Evolutionary conservation across 2,888 invertebrate species (phyloP), one percentile per base, ranked within the genome.

Genomic region (Oligia fasciuncula): DNA sequence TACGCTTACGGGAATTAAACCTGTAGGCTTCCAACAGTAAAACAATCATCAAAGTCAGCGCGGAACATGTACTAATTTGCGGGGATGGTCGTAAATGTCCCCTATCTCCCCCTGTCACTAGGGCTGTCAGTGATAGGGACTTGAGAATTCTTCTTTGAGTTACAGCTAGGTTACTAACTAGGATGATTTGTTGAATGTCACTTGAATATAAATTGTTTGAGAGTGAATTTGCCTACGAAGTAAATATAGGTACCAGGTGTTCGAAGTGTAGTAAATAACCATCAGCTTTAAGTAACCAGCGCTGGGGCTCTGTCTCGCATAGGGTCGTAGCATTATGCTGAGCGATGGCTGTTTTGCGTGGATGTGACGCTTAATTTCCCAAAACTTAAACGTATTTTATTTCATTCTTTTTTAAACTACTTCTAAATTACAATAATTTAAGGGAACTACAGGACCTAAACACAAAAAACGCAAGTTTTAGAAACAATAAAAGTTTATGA

Each of bases 21-120:
- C 40, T 81, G 68, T 81, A 80, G 62, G 40, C 60, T 65, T 43
- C 75, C 62, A 63, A 62, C 71, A 68, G 65, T 76, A 57, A 80
- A 85, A 82, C 67, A 77, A 74, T 83, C 80, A 67, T 88, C 73
- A 88, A 80, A 84, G 73, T 68, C 73, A 75, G 73, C 70, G 76
- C 80, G 79, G 77, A 79, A 88, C 74, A 83, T 87, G 79, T 81
- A 83, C 83, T 89, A 83, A 87, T 85, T 81, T 74, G 77, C n/a
- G 63, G 74, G 74, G 29, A 78, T 62, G 62, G 68, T 86, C 81
- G 82, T 88, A 85, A 88, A 84, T 60, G 62, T 73, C 73, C 74
- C 78, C 71, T 63, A 68, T 79, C 72, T 68, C 78, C 79, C 75
- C 73, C 69, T 66, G 14, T 65, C n/a, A 70, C n/a, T 66, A 70